Percentiles rank a stretch among this genome's conserved stretches.
These are phyloP conservation scores for Gambelia wislizenii DNA, from an alignment of 2,797 vertebrate genomes.

Conservation along the genomic window DNA sequence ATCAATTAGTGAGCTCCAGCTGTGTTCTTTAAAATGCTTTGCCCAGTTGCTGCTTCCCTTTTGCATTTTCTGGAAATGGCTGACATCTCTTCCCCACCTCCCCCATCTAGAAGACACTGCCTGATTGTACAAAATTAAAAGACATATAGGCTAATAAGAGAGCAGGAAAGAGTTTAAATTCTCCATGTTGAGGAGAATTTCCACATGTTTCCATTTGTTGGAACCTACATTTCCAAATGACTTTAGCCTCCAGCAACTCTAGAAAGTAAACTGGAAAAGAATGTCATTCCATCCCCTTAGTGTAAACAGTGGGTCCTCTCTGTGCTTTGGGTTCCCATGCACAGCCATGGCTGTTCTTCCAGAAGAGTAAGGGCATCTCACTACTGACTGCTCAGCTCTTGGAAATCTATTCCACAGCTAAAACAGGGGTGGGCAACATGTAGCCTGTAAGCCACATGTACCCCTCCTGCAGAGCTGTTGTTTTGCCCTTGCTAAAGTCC, in stretches of 20 bases:
- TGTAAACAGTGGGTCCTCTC: neutral
- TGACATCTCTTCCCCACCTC: neutral
- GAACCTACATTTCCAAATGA: neutral
- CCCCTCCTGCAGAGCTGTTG: too few relatives aligned
- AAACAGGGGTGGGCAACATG: neutral
- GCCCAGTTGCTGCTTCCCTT: neutral
- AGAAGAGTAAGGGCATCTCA: neutral
- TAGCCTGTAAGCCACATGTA: neutral
- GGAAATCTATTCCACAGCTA: neutral
- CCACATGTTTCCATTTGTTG: neutral
- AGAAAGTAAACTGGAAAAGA: neutral
- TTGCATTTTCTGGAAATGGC: neutral
- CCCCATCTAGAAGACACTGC: neutral
- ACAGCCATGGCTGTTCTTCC: neutral
- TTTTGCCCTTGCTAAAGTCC: neutral
- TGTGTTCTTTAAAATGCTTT: neutral
- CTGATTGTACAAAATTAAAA: neutral
- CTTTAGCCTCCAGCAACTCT: too few relatives aligned
- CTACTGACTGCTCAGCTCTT: neutral
- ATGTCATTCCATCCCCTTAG: neutral
- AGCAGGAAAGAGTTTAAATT: neutral
- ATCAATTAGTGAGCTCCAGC: neutral
- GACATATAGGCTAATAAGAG: neutral
- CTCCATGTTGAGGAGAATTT: neutral
- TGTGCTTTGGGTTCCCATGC: neutral